A percentile compares a stretch with the other conserved stretches of the same genome.
Conservation (phyloP, 2,888 invertebrate species). For the Peribatodes rhomboidaria region DNA sequence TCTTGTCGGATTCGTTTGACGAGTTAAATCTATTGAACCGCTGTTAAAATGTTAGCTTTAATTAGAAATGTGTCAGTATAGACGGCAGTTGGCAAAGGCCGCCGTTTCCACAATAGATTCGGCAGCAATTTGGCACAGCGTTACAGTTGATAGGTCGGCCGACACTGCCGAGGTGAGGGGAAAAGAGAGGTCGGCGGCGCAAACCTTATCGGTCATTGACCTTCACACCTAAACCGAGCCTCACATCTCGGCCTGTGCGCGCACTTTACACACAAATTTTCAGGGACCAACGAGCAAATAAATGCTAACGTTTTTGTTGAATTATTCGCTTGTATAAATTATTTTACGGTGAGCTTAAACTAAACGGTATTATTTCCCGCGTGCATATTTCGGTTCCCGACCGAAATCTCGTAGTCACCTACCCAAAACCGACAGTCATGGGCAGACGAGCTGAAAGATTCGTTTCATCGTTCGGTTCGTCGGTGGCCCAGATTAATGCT, state of each 20-base stretch:
- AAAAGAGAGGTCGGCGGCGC: constrained; percentile 72
- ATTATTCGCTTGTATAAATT: constrained; percentile 51
- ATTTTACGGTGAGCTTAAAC: constrained; percentile 38
- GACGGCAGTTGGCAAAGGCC: constrained; percentile 34
- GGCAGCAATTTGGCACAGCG: constrained; percentile 57
- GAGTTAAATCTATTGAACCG: not conserved
- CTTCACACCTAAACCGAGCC: constrained; percentile 84
- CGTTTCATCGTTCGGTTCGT: constrained; percentile 32
- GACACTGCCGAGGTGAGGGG: constrained; percentile 65
- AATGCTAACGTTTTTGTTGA: constrained; percentile 51
- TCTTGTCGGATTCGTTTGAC: not conserved
- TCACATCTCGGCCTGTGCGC: constrained; percentile 75
- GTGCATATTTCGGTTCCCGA: constrained; percentile 29
- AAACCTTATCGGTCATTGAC: constrained; percentile 85
- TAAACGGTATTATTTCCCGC: constrained; percentile 41
- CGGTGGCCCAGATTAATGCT: constrained; percentile 44
- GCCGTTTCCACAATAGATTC: constrained; percentile 40
- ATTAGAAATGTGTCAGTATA: constrained; percentile 30
- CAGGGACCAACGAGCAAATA: constrained; percentile 59
- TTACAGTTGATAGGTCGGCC: constrained; percentile 64
- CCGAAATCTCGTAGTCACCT: constrained; percentile 30
- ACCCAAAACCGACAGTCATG: constrained; percentile 34
- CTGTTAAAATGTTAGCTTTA: constrained; percentile 18
- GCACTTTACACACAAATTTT: constrained; percentile 63
- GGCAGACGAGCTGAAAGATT: constrained; percentile 33